Percentiles rank a stretch among this genome's conserved stretches.
Evolutionary conservation across 2,113 vertebrate genomes (phyloP).

Genomic region (Theristicus caerulescens): DNA sequence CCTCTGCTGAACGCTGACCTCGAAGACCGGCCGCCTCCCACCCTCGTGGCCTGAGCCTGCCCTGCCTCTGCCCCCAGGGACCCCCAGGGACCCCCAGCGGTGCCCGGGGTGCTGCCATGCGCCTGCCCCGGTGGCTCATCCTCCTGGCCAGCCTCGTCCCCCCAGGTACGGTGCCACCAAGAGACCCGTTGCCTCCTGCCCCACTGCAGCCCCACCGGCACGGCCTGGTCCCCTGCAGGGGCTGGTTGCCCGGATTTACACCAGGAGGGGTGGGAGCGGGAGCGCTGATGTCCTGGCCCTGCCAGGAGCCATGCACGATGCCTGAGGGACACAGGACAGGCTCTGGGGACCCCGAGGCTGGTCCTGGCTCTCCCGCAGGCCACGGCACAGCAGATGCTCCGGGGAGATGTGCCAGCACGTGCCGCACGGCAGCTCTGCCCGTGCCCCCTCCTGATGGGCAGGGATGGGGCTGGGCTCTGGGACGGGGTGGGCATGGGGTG

Average conservation of each 20-base stretch:
- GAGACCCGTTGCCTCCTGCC: not conserved
- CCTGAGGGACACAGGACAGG: not conserved
- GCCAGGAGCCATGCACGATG: not conserved
- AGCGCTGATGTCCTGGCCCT: too few species aligned
- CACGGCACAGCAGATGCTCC: not conserved
- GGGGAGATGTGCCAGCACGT: fast-evolving
- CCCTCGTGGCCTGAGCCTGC: fast-evolving
- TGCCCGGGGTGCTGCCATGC: not conserved
- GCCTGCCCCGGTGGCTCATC: fast-evolving
- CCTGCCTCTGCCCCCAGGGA: not conserved
- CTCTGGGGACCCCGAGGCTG: not conserved
- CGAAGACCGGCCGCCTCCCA: not conserved
- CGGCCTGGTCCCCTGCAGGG: fast-evolving
- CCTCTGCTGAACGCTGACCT: fast-evolving
- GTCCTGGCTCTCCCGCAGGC: not conserved
- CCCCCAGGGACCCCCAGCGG: not conserved
- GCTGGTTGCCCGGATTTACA: not conserved
- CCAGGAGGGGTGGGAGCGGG: not conserved
- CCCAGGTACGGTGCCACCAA: not conserved
- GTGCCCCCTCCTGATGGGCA: fast-evolving
- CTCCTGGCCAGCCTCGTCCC: not conserved
- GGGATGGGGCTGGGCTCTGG: not conserved
- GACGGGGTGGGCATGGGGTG: not conserved
- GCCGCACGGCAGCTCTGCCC: not conserved
- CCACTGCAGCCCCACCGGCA: fast-evolving